These are phyloP conservation scores for Thyatira batis DNA, from an alignment of 2,888 invertebrate genomes.

Conservation along the genomic window DNA sequence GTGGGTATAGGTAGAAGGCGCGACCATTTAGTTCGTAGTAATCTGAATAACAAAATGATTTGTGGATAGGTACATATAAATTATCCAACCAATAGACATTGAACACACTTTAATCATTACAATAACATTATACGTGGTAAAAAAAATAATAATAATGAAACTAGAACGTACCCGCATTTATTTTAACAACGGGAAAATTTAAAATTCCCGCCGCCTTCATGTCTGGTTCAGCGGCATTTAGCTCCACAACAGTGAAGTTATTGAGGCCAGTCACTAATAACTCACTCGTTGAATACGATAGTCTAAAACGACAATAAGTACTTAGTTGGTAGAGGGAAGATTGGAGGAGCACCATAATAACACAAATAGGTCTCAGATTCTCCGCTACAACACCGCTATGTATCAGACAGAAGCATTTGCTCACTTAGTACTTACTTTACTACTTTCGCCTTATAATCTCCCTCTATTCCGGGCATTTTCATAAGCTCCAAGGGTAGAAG, in stretches of 20 bases:
- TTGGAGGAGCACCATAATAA: no score
- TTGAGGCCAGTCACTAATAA: slow-evolving; percentile 40
- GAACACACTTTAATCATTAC: no score
- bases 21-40: slow-evolving; percentile 43
- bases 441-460: slow-evolving; percentile 24
- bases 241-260: slow-evolving; percentile 35
- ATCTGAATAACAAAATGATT: no score
- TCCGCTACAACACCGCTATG: no score
- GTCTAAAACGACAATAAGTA: slow-evolving; percentile 23
- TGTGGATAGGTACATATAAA: no score
- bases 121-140: no score
- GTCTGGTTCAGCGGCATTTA: slow-evolving; percentile 27
- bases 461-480: slow-evolving; percentile 17
- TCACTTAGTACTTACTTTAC: slow-evolving; percentile 24
- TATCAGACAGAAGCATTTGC: no score
- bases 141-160: slow-evolving; percentile 1
- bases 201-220: slow-evolving; percentile 30
- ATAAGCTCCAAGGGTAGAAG: slow-evolving; percentile 25
- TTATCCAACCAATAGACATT: no score
- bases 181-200: slow-evolving; percentile 30
- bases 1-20: slow-evolving; percentile 41
- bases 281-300: slow-evolving; percentile 36
- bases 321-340: no score
- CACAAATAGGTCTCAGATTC: no score
- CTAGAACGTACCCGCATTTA: slow-evolving; percentile 35